phyloP scores from a whole-genome alignment of 2,113 vertebrate species.

The Crotalus horridus region DNA sequence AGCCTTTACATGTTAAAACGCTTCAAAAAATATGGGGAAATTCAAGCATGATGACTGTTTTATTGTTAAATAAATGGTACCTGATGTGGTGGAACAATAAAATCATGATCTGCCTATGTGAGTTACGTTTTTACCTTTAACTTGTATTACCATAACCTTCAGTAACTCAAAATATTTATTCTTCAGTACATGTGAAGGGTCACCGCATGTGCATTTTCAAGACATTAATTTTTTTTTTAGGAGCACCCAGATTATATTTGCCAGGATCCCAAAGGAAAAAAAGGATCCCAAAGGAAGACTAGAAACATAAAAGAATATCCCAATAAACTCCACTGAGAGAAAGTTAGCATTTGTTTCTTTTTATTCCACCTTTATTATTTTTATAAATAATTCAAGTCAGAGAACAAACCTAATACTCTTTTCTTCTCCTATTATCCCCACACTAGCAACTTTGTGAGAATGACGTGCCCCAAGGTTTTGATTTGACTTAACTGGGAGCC shows the following conservation, averaged over 20 bases:
- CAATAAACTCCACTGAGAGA: neutral
- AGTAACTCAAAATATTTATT: constrained; percentile 38
- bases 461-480: neutral
- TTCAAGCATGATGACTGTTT: constrained; percentile 29
- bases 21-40: constrained; percentile 36
- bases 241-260: constrained; percentile 9
- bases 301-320: neutral
- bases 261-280: neutral
- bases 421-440: neutral
- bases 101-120: constrained; percentile 4
- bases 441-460: neutral
- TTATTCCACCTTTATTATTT: neutral
- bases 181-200: neutral
- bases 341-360: neutral
- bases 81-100: constrained; percentile 23
- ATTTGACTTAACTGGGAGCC: neutral
- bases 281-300: neutral
- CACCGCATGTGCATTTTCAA: constrained; percentile 16
- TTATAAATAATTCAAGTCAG: neutral
- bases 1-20: constrained; percentile 22
- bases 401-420: neutral
- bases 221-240: constrained; percentile 1
- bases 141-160: constrained; percentile 31
- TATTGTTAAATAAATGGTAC: constrained; percentile 34
- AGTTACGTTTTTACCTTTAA: constrained; percentile 35